These are phyloP conservation scores for Perccottus glenii DNA, from an alignment of 2,113 vertebrate genomes.

Conservation along the genomic window DNA sequence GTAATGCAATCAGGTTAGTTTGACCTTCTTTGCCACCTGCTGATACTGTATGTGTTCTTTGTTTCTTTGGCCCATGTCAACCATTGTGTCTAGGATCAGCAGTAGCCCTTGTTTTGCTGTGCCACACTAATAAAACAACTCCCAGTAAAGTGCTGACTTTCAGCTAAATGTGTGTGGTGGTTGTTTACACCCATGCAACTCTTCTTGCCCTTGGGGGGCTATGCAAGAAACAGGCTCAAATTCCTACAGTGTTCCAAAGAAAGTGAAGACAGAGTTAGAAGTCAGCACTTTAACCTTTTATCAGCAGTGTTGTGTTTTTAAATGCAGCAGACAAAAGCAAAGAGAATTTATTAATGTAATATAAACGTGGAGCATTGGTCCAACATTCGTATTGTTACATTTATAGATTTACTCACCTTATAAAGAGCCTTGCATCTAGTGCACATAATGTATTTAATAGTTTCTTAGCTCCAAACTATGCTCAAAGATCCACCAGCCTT, in stretches of 20 bases:
- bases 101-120: conserved; percentile 7
- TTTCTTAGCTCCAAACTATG: too few species aligned
- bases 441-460: not conserved
- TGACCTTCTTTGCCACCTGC: not conserved
- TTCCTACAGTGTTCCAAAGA: not conserved
- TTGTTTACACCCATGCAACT: conserved; percentile 8
- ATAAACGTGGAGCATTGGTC: not conserved
- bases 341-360: conserved; percentile 1
- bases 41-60: conserved; percentile 2
- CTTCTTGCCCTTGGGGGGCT: not conserved
- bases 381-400: not conserved
- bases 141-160: conserved; percentile 16
- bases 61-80: not conserved
- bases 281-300: conserved; percentile 29
- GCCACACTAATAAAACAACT: conserved; percentile 11
- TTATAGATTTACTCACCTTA: conserved; percentile 1
- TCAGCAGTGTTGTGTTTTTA: not conserved
- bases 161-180: conserved; percentile 3
- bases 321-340: not conserved
- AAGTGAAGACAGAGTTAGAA: not conserved
- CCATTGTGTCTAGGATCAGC: not conserved
- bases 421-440: not conserved
- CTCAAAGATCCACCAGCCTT: too few species aligned
- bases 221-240: conserved; percentile 2
- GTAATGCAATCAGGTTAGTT: too few species aligned